Evolutionary conservation across 2,797 vertebrate species (phyloP), one percentile per base, ranked within the genome.

Genomic region (Nyctalus aviator): DNA sequence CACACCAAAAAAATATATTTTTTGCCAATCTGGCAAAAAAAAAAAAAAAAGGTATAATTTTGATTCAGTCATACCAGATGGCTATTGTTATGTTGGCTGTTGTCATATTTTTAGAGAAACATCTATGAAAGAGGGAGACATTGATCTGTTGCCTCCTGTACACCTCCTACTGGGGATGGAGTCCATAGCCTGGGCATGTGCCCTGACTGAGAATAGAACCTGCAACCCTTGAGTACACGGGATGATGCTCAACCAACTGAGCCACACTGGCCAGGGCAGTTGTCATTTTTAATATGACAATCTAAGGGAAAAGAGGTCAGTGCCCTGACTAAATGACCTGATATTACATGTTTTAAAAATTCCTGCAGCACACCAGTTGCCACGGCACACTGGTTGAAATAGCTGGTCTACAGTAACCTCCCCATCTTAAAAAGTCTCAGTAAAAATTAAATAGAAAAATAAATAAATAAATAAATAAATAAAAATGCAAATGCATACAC

Each of bases 401-500:
- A 10, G 1, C 46, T 35, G 75, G 37, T 92, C 30, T 25, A 32
- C 15, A 55, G 27, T 23, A 77, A 10, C 13, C 18, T 93, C 25
- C 55, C 25, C 20, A 64, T 41, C 13, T 81, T 66, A 69, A 69
- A 95, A 87, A 81, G 66, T 68, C 69, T 93, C n/a, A 41, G 62
- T 91, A 84, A 75, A 91, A 94, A 91, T 17, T 17, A 17, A 88
- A 88, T 91, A 84, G 89, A 92, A 1, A 41, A 41, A 41, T 3
- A 41, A 41, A 41, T 6, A 44, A 44, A 44, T 11, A 44, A 44
- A 44, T 11, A 44, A 44, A 44, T 11, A 25, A 72, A 90, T 93
- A 84, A 91, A 92, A 88, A 88, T 17, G 2, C 7, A 85, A 83
- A 92, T 35, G 0, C 6, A 84, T 84, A 75, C 18, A 88, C 11